A percentile compares a stretch with the other conserved stretches of the same genome.
Conservation (phyloP, 2,113 vertebrate genomes). For the Candoia aspera region DNA sequence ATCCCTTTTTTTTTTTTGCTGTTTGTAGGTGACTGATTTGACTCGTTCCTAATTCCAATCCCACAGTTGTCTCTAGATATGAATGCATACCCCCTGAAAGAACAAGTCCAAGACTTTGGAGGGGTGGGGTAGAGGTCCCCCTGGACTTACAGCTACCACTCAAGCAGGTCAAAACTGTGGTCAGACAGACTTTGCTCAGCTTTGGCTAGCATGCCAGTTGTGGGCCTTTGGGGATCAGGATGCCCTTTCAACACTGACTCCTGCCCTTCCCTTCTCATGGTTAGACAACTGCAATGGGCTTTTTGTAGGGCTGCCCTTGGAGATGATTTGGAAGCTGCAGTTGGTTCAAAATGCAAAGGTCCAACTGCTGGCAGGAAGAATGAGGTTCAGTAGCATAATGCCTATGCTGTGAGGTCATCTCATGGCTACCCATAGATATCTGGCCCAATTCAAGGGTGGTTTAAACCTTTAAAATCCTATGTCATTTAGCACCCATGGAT, state of each 20-base stretch:
- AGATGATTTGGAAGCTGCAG: background rate
- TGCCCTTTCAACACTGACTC: background rate
- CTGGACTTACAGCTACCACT: background rate
- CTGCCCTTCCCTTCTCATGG: background rate
- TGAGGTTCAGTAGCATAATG: background rate
- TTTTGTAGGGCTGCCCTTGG: background rate
- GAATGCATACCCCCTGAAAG: background rate
- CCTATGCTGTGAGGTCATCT: background rate
- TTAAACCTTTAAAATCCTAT: background rate
- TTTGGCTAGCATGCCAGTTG: background rate
- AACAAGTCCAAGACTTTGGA: background rate
- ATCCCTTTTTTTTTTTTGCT: background rate
- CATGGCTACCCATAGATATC: background rate
- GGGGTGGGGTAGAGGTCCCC: background rate
- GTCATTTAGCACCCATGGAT: background rate
- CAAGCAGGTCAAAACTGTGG: background rate
- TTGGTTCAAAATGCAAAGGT: background rate
- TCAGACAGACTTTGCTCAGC: background rate
- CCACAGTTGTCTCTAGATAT: background rate
- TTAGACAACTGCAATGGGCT: background rate
- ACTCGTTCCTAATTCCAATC: background rate
- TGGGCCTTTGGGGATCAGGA: background rate
- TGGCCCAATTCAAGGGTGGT: background rate
- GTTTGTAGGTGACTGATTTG: background rate
- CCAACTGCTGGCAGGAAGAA: background rate